phyloP scores from a whole-genome alignment of 2,888 invertebrate species.

The Tetropium fuscum region DNA sequence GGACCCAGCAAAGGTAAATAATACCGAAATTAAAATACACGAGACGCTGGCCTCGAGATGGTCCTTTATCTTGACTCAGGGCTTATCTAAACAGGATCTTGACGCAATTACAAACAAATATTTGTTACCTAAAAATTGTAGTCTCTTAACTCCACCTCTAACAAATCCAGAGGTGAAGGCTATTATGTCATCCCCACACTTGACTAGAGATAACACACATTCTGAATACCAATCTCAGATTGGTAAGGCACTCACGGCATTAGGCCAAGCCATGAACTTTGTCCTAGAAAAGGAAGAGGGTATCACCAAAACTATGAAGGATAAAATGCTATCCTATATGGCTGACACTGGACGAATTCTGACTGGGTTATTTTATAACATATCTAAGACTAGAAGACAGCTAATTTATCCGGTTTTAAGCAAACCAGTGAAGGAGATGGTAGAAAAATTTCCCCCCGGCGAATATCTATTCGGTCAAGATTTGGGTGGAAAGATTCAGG shows the following conservation, averaged over 20 bases:
- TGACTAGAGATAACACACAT: conserved; percentile 4
- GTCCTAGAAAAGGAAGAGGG: background rate
- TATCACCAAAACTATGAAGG: background rate
- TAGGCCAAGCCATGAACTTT: background rate
- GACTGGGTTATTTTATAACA: background rate
- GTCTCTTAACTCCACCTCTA: background rate
- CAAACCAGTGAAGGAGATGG: conserved; percentile 1
- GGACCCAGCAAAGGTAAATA: background rate
- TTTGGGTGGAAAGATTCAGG: conserved; percentile 4
- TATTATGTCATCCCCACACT: background rate
- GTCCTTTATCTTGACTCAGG: background rate
- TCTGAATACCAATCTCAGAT: background rate
- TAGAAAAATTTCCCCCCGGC: conserved; percentile 10
- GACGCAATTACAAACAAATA: background rate
- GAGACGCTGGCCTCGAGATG: background rate
- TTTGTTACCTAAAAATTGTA: background rate
- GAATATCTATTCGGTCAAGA: conserved; percentile 15
- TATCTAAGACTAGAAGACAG: background rate
- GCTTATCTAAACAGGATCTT: background rate
- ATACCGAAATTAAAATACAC: background rate
- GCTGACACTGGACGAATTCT: conserved; percentile 5
- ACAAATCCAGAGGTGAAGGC: conserved; percentile 1
- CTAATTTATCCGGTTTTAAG: conserved; percentile 3
- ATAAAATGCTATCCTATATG: background rate
- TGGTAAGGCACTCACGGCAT: background rate